Evolutionary conservation across 2,113 vertebrate species (phyloP).

Genomic region (Myotis davidii): DNA sequence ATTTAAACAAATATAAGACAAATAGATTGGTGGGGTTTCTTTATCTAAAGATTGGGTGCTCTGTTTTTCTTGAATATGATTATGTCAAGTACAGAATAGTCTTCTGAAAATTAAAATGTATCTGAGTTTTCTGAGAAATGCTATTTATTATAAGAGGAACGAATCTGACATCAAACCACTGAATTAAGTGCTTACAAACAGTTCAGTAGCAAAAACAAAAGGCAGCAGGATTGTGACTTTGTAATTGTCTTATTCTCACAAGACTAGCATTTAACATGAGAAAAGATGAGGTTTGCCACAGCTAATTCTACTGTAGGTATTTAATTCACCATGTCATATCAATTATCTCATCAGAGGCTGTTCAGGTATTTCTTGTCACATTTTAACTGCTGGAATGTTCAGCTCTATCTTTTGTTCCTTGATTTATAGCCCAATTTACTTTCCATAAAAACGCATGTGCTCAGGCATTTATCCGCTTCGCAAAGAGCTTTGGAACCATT

Average conservation of each 20-base stretch:
- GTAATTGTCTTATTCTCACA: background rate
- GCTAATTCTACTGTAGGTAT: constrained; percentile 38
- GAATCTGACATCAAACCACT: background rate
- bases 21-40: background rate
- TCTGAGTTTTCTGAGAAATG: constrained; percentile 43
- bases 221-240: background rate
- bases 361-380: constrained; percentile 58
- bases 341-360: constrained; percentile 23
- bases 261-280: background rate
- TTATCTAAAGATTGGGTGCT: background rate
- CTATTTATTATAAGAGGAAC: constrained; percentile 34
- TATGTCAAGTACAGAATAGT: background rate
- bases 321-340: constrained; percentile 62
- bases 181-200: background rate
- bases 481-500: background rate
- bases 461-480: constrained; percentile 25
- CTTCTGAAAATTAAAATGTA: constrained; percentile 30
- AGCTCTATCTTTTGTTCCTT: constrained; percentile 58
- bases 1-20: background rate
- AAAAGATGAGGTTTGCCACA: background rate
- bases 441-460: constrained; percentile 31
- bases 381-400: constrained; percentile 54
- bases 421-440: constrained; percentile 64
- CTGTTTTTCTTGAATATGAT: constrained; percentile 24
- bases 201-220: background rate